Evolutionary conservation across 53 echinoderm and acorn worm genomes (phyloP), one percentile per base, ranked within the genome.

Genomic region (Luidia sarsii): DNA sequence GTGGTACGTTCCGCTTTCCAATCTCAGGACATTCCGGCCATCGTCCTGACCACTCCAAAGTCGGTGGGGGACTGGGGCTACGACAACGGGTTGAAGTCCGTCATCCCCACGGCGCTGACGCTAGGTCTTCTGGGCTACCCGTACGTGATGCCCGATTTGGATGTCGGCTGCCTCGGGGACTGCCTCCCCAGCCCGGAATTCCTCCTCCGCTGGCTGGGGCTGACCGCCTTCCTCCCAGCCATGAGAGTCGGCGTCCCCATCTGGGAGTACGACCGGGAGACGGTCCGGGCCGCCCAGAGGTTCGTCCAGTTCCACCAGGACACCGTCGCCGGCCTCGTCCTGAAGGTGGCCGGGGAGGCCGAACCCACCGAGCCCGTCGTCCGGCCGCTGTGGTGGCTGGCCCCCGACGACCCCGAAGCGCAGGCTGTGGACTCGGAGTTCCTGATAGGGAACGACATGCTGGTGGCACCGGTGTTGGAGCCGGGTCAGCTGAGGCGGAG

Each of bases 41-140:
- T 94, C 13, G 51, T 84, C 1, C 73, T 86, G 31, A 83, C 91
- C 22, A 71, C 86, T 34, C 67, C 89, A 54, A 91, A 91, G 71
- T 55, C 63, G 28, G 39, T 70, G 11, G n/a, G n/a, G n/a, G 48
- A 64, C 0, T 99, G 94, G 94, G 84, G 85, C 57, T 80, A 75
- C 22, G 87, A 72, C 11, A 93, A 97, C 70, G 97, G 93, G 13
- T 56, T 99, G 5, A 86, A 91, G 38, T 89, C 86, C 46, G 74
- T 99, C 39, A 99, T 94, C 32, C 99, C 99, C 4, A 86, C 99
- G 49, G 81, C 84, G 2, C 72, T 99, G 6, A 99, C 91, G 15
- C 71, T 93, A 14, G 80, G 91, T 55, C 70, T 99, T 7, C 85
- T 91, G 2, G 94, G 94, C 21, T 99, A 99, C 68, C 99, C 94